Evolutionary conservation across 1,140 invertebrate genomes (phyloP).

Genomic region (Ptiloglossa arizonensis): DNA sequence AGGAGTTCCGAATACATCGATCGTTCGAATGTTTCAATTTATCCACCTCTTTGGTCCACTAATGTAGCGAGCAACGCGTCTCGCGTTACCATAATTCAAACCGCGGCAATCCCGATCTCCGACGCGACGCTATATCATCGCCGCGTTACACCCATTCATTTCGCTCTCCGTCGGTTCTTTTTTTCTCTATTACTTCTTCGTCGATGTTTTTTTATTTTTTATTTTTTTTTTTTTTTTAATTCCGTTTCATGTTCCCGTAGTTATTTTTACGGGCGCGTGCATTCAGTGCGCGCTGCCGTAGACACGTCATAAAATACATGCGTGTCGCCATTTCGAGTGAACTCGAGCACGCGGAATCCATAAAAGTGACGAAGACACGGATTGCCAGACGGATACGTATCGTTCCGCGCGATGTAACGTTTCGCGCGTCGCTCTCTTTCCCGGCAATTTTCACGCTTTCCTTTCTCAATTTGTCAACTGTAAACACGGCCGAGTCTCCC

Average conservation of each 20-base stretch:
- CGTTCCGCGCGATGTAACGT: background rate
- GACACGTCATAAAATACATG: constrained; percentile 51
- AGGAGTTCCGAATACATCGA: too few relatives aligned
- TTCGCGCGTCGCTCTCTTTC: background rate
- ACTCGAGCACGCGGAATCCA: constrained; percentile 45
- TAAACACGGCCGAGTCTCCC: constrained; percentile 18
- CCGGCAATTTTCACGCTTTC: constrained; percentile 9
- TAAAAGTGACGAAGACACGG: constrained; percentile 52
- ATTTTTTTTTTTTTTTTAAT: constrained; percentile 26
- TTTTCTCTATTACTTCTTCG: background rate
- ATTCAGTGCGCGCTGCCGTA: constrained; percentile 31
- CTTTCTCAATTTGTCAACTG: constrained; percentile 5
- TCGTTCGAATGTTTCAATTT: too few relatives aligned
- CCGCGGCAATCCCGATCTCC: constrained; percentile 41
- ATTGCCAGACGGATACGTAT: constrained; percentile 42
- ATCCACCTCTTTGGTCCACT: background rate
- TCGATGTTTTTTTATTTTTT: background rate
- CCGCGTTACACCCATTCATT: constrained; percentile 43
- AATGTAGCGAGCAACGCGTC: constrained; percentile 20
- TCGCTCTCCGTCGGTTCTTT: constrained; percentile 7
- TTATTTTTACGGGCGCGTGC: constrained; percentile 31
- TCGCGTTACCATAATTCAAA: constrained; percentile 46
- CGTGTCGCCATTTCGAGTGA: constrained; percentile 50
- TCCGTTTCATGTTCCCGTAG: constrained; percentile 33
- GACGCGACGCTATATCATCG: constrained; percentile 38